Percentiles rank a stretch among this genome's conserved stretches.
phyloP scores from a whole-genome alignment of 2,888 invertebrate genomes.

The Lysandra coridon region DNA sequence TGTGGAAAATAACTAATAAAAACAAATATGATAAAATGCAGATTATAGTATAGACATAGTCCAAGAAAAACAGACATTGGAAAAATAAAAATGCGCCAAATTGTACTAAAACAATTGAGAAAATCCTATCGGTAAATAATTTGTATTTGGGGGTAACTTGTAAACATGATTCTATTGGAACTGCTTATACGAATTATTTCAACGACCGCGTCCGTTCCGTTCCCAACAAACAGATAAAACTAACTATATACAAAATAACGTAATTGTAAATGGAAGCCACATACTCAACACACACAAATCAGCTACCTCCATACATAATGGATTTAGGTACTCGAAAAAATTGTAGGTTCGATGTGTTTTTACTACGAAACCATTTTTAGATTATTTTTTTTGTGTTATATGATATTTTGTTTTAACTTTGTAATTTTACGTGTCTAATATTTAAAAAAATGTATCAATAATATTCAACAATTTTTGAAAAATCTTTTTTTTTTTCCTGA shows the following conservation, averaged over 20 bases:
- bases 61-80: background rate
- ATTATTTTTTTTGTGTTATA: no score
- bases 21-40: background rate
- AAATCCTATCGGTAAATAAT: background rate
- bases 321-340: background rate
- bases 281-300: conserved; percentile 31
- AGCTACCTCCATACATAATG: conserved; percentile 29
- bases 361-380: background rate
- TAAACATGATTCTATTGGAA: conserved; percentile 14
- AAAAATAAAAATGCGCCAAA: background rate
- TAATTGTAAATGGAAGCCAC: conserved; percentile 34
- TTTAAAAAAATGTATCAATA: background rate
- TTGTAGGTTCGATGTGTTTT: background rate
- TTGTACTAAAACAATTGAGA: background rate
- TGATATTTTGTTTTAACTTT: background rate
- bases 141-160: conserved; percentile 22
- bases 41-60: background rate
- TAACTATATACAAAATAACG: conserved; percentile 32
- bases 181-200: conserved; percentile 14
- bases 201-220: conserved; percentile 32
- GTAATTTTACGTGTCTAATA: background rate
- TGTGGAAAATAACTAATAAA: background rate
- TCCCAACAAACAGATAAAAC: conserved; percentile 31
- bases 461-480: background rate
- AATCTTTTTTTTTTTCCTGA: background rate